Percentiles rank a stretch among this genome's conserved stretches.
Evolutionary conservation across 2,113 vertebrate genomes (phyloP).

Genomic region (Mellivora capensis): DNA sequence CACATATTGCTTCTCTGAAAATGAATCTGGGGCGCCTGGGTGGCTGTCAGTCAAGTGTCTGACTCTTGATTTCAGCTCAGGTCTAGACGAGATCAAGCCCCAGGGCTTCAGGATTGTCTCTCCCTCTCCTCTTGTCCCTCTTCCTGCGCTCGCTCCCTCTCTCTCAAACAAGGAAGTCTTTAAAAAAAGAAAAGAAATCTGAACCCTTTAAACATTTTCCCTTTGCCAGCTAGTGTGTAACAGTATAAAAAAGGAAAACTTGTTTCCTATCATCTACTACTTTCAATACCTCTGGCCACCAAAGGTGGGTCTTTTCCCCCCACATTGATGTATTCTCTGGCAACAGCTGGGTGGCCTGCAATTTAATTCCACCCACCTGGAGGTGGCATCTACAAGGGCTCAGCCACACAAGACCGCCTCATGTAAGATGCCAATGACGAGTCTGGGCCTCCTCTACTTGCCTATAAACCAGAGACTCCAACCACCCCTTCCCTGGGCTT

Average conservation of each 20-base stretch:
- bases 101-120: not conserved
- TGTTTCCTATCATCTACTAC: not conserved
- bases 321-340: not conserved
- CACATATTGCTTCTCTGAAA: not conserved
- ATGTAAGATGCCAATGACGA: not conserved
- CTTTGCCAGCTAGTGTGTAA: not conserved
- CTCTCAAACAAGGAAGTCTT: not conserved
- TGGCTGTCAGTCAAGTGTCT: not conserved
- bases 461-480: not conserved
- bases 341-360: not conserved
- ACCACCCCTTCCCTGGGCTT: not conserved
- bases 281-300: not conserved
- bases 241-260: not conserved
- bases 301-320: not conserved
- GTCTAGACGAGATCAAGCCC: not conserved
- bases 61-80: not conserved
- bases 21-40: not conserved
- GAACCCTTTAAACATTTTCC: not conserved
- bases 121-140: not conserved
- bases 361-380: too few relatives aligned
- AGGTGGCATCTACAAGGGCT: not conserved
- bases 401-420: not conserved
- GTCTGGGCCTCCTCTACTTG: not conserved
- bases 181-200: not conserved
- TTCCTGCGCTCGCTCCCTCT: accelerated